Conservation (phyloP, 2,888 invertebrate species). For the Latheticus oryzae region DNA sequence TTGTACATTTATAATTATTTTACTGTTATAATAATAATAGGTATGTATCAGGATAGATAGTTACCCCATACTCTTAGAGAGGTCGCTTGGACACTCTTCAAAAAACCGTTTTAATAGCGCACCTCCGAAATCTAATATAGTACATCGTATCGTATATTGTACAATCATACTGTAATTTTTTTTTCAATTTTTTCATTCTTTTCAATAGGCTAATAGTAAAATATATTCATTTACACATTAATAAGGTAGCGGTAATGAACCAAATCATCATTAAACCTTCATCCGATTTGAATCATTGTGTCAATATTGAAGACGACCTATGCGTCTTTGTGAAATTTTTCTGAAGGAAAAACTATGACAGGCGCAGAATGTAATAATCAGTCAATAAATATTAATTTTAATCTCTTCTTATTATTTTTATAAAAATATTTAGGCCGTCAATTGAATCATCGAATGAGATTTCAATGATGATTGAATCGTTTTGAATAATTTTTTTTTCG, state of each 20-base stretch:
- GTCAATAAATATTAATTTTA: constrained; percentile 61
- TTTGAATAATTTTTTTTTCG: too few relatives aligned
- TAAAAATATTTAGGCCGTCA: constrained; percentile 65
- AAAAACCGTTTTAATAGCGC: constrained; percentile 47
- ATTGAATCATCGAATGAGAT: too few relatives aligned
- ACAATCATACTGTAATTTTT: constrained; percentile 53
- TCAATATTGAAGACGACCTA: constrained; percentile 41
- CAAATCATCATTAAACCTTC: too few relatives aligned
- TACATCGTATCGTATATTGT: constrained; percentile 54
- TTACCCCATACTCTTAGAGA: constrained; percentile 63
- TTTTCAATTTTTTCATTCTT: too few relatives aligned
- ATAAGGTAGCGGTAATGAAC: constrained; percentile 49
- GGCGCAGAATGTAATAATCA: constrained; percentile 57
- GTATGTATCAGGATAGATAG: constrained; percentile 63
- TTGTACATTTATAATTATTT: constrained; percentile 67
- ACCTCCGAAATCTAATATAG: constrained; percentile 52
- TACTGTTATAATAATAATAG: constrained; percentile 64
- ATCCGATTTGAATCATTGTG: too few relatives aligned
- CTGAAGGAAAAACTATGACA: constrained; percentile 60
- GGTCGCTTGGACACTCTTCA: constrained; percentile 52
- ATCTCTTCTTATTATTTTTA: constrained; percentile 50
- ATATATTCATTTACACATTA: constrained; percentile 62
- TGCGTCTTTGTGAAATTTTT: too few relatives aligned
- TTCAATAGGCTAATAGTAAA: constrained; percentile 61
- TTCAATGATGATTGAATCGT: too few relatives aligned